Conservation (phyloP, 2,888 invertebrate species). For the Drosophila koepferae region DNA sequence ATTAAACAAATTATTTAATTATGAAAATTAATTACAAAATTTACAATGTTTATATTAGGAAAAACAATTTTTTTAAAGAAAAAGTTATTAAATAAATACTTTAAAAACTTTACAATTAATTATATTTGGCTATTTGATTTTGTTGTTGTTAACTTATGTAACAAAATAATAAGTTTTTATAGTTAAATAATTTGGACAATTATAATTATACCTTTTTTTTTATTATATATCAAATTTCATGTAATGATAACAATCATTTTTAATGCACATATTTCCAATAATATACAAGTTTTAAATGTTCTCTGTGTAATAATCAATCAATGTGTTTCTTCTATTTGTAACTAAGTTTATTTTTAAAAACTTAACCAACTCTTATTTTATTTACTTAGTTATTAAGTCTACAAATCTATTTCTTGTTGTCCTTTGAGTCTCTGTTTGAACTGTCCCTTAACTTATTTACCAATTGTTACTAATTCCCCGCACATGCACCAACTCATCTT, state of each 20-base stretch:
- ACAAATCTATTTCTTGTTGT: conserved; percentile 21
- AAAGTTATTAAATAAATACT: background rate
- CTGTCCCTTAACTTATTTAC: conserved; percentile 29
- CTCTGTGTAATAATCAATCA: background rate
- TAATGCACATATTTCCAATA: background rate
- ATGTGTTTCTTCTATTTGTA: background rate
- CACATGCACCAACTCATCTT: conserved; percentile 29
- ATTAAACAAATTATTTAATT: background rate
- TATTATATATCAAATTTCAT: no score
- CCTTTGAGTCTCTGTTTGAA: conserved; percentile 23
- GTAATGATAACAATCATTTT: background rate
- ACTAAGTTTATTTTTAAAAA: background rate
- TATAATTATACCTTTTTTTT: no score
- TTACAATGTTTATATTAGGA: background rate
- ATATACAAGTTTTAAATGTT: background rate
- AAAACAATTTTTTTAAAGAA: background rate
- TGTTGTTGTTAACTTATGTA: no score
- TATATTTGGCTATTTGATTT: no score
- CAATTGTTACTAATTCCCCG: conserved; percentile 43
- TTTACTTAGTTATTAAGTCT: conserved; percentile 1
- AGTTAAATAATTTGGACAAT: no score
- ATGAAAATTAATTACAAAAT: background rate
- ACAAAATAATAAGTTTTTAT: no score
- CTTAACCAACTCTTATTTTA: conserved; percentile 19
- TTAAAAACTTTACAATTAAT: no score